Conservation (phyloP, 2,113 vertebrate genomes). For the Chionomys nivalis region DNA sequence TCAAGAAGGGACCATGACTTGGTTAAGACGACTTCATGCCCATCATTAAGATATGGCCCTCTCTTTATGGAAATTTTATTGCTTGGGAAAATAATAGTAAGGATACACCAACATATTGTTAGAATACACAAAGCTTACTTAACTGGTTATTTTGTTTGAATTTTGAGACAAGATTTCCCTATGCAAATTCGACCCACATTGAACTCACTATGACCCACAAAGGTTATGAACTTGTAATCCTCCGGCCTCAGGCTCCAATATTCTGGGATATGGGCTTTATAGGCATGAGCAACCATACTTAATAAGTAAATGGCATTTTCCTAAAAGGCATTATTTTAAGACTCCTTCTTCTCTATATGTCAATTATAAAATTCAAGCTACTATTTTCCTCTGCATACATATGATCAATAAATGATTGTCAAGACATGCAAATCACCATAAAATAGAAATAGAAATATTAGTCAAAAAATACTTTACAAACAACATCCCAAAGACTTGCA, state of each 20-base stretch:
- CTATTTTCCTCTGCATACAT: background rate
- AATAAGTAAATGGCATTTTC: background rate
- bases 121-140: background rate
- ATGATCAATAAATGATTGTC: background rate
- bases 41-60: background rate
- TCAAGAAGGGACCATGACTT: background rate
- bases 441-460: background rate
- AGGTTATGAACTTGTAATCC: background rate
- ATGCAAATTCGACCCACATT: background rate
- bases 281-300: background rate
- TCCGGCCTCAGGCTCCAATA: background rate
- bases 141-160: background rate
- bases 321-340: background rate
- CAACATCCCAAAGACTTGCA: background rate
- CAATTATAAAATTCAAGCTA: background rate
- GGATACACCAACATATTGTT: background rate
- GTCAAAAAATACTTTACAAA: background rate
- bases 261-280: background rate
- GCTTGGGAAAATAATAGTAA: background rate
- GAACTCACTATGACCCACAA: background rate
- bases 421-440: background rate
- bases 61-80: background rate
- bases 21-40: background rate
- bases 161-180: background rate
- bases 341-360: background rate